Percentiles rank a stretch among this genome's conserved stretches.
Evolutionary conservation across 2,113 vertebrate species (phyloP).

Genomic region (Brachypodius melanocephalos): DNA sequence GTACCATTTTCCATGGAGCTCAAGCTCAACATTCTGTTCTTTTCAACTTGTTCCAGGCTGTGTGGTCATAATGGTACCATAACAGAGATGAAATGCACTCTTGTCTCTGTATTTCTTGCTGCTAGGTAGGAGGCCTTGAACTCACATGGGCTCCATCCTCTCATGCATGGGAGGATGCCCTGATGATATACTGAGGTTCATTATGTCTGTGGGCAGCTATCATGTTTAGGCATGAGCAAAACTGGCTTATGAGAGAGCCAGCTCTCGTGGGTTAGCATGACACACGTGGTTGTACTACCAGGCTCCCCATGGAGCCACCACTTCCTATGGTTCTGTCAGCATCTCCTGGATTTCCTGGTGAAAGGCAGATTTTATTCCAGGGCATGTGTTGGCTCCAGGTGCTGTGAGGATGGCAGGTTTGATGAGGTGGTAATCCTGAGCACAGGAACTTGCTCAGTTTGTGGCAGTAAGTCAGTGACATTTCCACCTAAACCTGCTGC

Average conservation of each 20-base stretch:
- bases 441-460: accelerated
- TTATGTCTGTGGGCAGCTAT: not conserved
- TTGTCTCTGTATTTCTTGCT: not conserved
- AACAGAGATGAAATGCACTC: not conserved
- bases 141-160: not conserved
- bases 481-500: not conserved
- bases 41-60: not conserved
- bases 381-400: not conserved
- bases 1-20: not conserved
- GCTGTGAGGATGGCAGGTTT: not conserved
- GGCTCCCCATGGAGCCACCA: accelerated
- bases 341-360: not conserved
- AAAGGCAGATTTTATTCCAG: not conserved
- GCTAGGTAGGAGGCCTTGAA: not conserved
- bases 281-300: accelerated
- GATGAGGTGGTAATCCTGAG: not conserved
- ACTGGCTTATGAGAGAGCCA: not conserved
- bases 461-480: not conserved
- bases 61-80: not conserved
- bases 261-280: not conserved
- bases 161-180: not conserved
- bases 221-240: not conserved
- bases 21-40: not conserved
- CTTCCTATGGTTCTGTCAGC: not conserved
- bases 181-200: not conserved